Conservation (phyloP, 2,797 vertebrate species). For the Moxostoma hubbsi region DNA sequence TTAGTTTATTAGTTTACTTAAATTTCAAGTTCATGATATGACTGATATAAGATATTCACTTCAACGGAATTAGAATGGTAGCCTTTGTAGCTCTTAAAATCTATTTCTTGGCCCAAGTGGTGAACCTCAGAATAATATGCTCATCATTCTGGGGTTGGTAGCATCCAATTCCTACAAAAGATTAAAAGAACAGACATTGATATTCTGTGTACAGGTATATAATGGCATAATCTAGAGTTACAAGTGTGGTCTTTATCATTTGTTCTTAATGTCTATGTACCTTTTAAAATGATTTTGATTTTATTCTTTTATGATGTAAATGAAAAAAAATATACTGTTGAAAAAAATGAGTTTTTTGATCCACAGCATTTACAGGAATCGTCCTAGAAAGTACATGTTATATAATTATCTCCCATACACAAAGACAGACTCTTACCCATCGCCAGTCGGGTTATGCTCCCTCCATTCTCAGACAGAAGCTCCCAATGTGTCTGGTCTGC, state of each 20-base stretch:
- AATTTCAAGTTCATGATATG: too few relatives aligned
- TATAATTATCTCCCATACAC: background rate
- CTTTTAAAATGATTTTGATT: too few relatives aligned
- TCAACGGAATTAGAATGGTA: too few relatives aligned
- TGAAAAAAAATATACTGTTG: too few relatives aligned
- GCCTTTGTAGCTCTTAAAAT: background rate
- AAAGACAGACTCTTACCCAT: constrained; percentile 63
- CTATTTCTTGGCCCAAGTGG: constrained; percentile 51
- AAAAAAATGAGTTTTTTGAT: background rate
- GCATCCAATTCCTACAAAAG: constrained; percentile 68
- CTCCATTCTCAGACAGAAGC: constrained; percentile 67
- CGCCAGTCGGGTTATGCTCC: constrained; percentile 60
- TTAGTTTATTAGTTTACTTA: too few relatives aligned
- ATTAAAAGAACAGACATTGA: background rate
- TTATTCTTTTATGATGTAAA: too few relatives aligned
- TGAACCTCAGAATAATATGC: constrained; percentile 70
- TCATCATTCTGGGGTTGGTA: constrained; percentile 64
- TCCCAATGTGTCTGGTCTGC: constrained; percentile 70
- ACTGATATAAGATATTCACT: too few relatives aligned
- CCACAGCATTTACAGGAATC: background rate
- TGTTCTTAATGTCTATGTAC: background rate
- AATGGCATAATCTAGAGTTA: background rate
- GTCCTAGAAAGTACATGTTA: background rate
- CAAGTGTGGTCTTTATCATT: background rate
- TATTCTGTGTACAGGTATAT: background rate